Conservation (phyloP, 2,797 vertebrate species). For the Eulemur coronatus region DNA sequence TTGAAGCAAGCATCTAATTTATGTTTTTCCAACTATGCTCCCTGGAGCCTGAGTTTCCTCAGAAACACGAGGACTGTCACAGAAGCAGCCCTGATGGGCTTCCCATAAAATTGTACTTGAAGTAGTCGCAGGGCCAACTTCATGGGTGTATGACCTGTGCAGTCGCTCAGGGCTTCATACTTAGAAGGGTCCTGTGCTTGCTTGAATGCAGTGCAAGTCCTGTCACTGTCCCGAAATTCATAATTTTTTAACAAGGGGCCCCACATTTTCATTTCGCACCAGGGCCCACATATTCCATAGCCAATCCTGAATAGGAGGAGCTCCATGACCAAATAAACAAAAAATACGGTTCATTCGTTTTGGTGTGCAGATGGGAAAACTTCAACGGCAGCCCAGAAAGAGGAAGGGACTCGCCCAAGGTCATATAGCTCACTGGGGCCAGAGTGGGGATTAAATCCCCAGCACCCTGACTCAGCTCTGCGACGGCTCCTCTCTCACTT, state of each 20-base stretch:
- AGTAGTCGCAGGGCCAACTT: neutral
- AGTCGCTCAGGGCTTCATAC: neutral
- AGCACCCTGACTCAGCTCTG: neutral
- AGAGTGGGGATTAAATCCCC: neutral
- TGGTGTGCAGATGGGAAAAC: neutral
- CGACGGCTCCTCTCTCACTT: neutral
- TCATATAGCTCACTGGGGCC: neutral
- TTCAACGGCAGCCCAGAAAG: neutral
- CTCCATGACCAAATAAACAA: neutral
- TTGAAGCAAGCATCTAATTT: slow-evolving; percentile 27
- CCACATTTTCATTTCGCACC: neutral
- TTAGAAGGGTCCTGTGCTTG: neutral
- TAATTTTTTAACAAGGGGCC: neutral
- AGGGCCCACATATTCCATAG: neutral
- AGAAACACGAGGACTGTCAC: neutral
- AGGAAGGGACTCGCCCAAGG: slow-evolving; percentile 2
- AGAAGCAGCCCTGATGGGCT: neutral
- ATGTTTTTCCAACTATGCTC: slow-evolving; percentile 20
- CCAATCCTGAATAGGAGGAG: neutral
- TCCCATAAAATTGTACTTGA: neutral
- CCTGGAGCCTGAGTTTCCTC: neutral
- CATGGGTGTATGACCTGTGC: neutral
- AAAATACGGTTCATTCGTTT: neutral
- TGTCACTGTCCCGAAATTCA: neutral
- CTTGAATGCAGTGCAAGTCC: neutral